Base-by-base conservation (phyloP, 2,113 vertebrate genomes). In the Psilopsiagon aymara region DNA sequence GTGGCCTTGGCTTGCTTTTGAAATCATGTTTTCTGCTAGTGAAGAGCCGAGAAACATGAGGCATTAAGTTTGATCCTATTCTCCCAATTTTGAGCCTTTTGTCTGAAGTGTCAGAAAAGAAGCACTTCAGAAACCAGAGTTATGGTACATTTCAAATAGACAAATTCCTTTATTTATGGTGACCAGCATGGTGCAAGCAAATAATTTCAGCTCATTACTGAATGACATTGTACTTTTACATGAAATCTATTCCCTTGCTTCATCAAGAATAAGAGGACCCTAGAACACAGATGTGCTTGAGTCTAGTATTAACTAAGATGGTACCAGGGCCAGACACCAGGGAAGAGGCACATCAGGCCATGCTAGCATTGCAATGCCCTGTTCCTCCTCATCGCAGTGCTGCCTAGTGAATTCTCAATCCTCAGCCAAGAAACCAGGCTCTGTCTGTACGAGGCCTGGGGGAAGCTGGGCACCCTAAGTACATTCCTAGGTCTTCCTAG, bases 11-110 rank as follows among this genome's bases (percentile, higher is more conserved):
- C 41, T 94, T 82, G 63, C 41, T 92, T 88, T 78, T 4, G 25
- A 31, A 92, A 78, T 88, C 29, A 9, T 57, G 68, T 92, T 95
- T 93, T 94, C 86, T 84, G 46, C 39, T 71, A 84, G 27, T 81
- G 55, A 51, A 80, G 37, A 68, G 57, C 14, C 60, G 18, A 88
- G 82, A 94, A 92, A 86, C 31, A 75, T 43, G 27, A 81, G 31
- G 78, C 2, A 6, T 55, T 67, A 59, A 44, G 59, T 81, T 63
- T 93, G 68, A 90, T 77, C 25, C 46, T 44, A 6, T 55, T 73
- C 17, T 85, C 37, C 33, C 43, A 18, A 25, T 80, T 44, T 49
- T 53, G 13, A 41, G 14, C 1, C 2, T 16, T 19, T n/a, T 70
- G n/a, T 23, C 85, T 84, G 28, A 80, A 77, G 5, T 8, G 2